Base-by-base conservation (phyloP, 2,113 vertebrate species). In the Neoarius graeffei region DNA sequence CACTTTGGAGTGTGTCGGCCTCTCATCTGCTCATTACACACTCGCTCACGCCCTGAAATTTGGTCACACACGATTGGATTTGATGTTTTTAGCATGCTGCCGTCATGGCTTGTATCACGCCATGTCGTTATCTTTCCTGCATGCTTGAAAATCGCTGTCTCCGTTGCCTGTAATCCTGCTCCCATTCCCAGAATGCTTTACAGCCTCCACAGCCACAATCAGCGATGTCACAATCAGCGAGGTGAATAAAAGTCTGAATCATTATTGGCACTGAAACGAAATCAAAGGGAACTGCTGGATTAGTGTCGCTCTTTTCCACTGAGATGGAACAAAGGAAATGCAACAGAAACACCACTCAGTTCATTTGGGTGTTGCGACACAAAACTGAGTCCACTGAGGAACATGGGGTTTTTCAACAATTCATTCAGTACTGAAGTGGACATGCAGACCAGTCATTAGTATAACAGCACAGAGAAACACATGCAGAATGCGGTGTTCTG, bases 331-430 rank as follows among this genome's bases (percentile, higher is more conserved):
- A 19, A 86, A 83, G 80, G 81, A 84, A 74, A 87, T 80, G 23
- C 82, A 87, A 77, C 56, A 52, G 19, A 79, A 86, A 54, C 87
- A 81, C 85, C 52, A 66, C 60, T 64, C 54, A 25, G 35, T 67
- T 11, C 66, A 59, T 82, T 88, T 23, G 85, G 71, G 27, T 48
- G 56, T 42, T 83, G 6, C 35, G 17, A 77, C 8, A 9, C 25
- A 76, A 86, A 91, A 93, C 91, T 92, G 89, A 91, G 48, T 56
- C 73, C 2, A 77, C 69, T 84, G 35, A 88, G 73, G 88, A 92
- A 84, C 64, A 81, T 85, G 87, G 92, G 88, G 93, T 85, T 91
- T 91, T 92, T 89, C 92, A 90, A 89, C 91, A 88, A 89, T 90
- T 91, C 69, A 84, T 84, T 90, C 87, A 85, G 91, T 93, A 92